phyloP scores from a whole-genome alignment of 2,888 invertebrate genomes.

The Cerastoderma edule region DNA sequence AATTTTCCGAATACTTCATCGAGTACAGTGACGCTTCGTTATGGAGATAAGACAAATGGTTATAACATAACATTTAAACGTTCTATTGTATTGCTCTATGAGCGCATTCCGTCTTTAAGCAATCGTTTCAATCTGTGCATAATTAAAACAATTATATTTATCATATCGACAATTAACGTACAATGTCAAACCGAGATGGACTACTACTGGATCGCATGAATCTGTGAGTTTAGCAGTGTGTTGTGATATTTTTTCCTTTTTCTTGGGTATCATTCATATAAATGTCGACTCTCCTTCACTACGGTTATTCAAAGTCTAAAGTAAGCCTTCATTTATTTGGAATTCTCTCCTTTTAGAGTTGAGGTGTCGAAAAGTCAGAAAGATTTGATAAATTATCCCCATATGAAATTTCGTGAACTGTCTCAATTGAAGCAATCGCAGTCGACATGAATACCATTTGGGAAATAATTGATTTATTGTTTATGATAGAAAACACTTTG shows the following conservation, averaged over 20 bases:
- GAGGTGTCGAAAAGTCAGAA: too few species aligned
- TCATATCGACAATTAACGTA: not conserved
- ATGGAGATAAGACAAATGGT: constrained; percentile 8
- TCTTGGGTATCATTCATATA: too few species aligned
- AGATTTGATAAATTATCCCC: too few species aligned
- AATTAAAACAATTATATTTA: not conserved
- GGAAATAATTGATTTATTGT: too few species aligned
- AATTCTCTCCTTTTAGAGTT: not conserved
- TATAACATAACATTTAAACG: constrained; percentile 4
- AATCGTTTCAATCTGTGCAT: too few species aligned
- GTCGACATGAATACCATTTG: too few species aligned
- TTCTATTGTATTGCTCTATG: not conserved
- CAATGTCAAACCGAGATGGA: constrained; percentile 35
- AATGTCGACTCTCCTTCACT: not conserved
- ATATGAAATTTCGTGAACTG: too few species aligned
- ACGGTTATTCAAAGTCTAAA: not conserved
- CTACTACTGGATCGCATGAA: constrained; percentile 31
- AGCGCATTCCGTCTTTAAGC: not conserved
- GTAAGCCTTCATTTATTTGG: not conserved
- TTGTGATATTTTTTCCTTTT: not conserved
- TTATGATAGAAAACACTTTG: too few species aligned
- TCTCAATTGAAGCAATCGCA: too few species aligned
- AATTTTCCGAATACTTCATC: not conserved
- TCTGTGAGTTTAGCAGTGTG: constrained; percentile 21
- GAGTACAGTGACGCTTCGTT: not conserved